phyloP scores from a whole-genome alignment of 2,888 invertebrate genomes.

The Pachydiplax longipennis region DNA sequence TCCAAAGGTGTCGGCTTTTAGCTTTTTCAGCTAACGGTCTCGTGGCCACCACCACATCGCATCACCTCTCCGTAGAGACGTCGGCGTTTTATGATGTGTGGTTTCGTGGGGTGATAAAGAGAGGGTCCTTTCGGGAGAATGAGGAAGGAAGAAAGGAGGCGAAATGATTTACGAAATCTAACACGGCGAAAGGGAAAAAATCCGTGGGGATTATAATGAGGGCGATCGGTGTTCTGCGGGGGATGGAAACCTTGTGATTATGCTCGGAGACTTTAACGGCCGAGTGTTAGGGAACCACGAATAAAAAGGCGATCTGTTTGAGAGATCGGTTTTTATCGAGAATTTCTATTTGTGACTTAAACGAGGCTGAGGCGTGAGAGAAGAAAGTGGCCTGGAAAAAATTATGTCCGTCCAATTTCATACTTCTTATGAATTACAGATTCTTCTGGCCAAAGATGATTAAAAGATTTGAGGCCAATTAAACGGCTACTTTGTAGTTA shows the following conservation, averaged over 20 bases:
- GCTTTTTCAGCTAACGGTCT: constrained; percentile 13
- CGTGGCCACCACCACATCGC: not conserved
- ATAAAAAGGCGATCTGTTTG: not conserved
- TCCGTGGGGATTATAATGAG: not conserved
- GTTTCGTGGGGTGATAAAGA: constrained; percentile 22
- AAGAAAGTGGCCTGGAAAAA: not conserved
- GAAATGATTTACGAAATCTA: not conserved
- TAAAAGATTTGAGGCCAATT: not conserved
- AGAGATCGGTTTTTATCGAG: not conserved
- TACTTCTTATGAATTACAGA: not conserved
- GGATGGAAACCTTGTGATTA: constrained; percentile 18
- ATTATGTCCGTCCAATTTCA: not conserved
- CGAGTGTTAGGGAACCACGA: not conserved
- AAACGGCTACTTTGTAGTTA: not conserved
- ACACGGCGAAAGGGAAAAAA: not conserved
- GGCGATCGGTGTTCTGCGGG: constrained; percentile 5
- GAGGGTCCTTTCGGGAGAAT: not conserved
- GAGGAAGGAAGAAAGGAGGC: not conserved
- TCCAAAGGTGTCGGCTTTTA: constrained; percentile 1
- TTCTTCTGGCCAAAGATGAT: not conserved
- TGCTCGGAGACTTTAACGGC: not conserved
- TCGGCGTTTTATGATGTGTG: constrained; percentile 32
- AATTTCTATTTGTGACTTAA: not conserved
- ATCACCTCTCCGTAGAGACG: not conserved
- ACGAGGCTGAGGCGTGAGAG: not conserved